Evolutionary conservation across 2,797 vertebrate species (phyloP).

Genomic region (Sorex maritimensis): DNA sequence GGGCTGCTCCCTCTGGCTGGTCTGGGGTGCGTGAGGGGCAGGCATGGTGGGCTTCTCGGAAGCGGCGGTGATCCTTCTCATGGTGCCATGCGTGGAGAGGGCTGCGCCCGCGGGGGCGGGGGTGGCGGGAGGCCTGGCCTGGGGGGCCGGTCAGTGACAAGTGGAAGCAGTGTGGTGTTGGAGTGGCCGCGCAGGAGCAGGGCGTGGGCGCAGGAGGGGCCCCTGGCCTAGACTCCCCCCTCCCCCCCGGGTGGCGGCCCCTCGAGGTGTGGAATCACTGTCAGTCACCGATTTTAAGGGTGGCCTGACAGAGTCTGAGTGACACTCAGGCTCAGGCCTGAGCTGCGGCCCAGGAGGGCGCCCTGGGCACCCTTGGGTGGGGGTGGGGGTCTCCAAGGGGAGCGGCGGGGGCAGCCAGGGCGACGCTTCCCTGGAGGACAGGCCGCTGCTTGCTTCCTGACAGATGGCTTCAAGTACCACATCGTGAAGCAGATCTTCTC

Average conservation of each 20-base stretch:
- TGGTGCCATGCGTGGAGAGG: too few species aligned
- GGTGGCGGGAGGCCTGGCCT: neutral
- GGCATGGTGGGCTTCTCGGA: too few species aligned
- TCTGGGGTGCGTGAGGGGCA: neutral
- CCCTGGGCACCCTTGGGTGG: too few species aligned
- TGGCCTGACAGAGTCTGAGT: slow-evolving; percentile 49
- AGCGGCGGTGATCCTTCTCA: too few species aligned
- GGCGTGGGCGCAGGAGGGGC: neutral
- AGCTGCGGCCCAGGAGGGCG: too few species aligned
- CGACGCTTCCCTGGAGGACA: slow-evolving; percentile 71
- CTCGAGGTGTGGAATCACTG: neutral
- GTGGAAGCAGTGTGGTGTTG: neutral
- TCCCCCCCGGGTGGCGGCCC: neutral
- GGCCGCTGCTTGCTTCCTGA: slow-evolving; percentile 78
- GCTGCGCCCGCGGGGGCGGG: too few species aligned
- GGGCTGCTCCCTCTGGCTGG: neutral
- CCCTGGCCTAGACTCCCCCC: neutral
- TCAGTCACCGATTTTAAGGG: neutral
- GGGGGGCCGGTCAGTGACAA: neutral
- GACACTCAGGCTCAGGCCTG: neutral
- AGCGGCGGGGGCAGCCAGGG: neutral
- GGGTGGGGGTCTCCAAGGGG: too few species aligned
- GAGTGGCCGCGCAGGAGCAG: neutral
- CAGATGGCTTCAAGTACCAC: slow-evolving; percentile 91
- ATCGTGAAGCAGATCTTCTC: slow-evolving; percentile 96